A percentile compares a stretch with the other conserved stretches of the same genome.
Conservation (phyloP, 2,797 vertebrate species). For the Cyprinella venusta region DNA sequence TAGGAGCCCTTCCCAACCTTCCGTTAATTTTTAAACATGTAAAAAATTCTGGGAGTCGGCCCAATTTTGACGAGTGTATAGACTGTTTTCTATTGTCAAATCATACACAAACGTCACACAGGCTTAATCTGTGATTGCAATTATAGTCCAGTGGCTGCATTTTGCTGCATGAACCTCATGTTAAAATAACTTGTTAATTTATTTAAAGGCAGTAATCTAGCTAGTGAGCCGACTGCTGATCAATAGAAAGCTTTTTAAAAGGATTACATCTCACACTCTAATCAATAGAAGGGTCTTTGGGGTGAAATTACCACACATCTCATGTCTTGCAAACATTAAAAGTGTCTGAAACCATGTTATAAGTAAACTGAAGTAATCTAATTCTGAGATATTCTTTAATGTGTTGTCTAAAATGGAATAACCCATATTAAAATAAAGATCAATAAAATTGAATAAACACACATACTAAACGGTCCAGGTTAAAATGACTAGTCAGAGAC, state of each 20-base stretch:
- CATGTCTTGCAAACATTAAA: conserved; percentile 7
- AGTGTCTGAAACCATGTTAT: neutral
- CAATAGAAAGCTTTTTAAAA: conserved; percentile 56
- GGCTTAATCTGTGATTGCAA: neutral
- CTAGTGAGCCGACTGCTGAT: conserved; percentile 36
- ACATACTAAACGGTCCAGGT: neutral
- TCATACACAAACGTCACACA: neutral
- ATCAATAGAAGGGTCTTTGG: conserved; percentile 59
- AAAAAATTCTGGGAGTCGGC: no score
- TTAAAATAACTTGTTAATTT: conserved; percentile 46
- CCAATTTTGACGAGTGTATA: no score
- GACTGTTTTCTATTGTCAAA: neutral
- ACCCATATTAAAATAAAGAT: neutral
- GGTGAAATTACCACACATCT: conserved; percentile 24
- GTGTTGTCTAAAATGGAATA: neutral
- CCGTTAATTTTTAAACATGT: neutral
- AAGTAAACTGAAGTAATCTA: neutral
- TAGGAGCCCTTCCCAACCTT: neutral
- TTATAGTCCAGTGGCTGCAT: neutral
- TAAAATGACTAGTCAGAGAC: neutral
- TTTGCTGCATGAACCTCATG: neutral
- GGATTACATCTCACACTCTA: conserved; percentile 47
- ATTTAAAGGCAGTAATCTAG: conserved; percentile 33
- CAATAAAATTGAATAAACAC: neutral
- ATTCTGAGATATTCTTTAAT: neutral